A percentile compares a stretch with the other conserved stretches of the same genome.
These are phyloP conservation scores for Aphelenchoides besseyi DNA, from an alignment of 1,140 invertebrate genomes.

Conservation along the genomic window DNA sequence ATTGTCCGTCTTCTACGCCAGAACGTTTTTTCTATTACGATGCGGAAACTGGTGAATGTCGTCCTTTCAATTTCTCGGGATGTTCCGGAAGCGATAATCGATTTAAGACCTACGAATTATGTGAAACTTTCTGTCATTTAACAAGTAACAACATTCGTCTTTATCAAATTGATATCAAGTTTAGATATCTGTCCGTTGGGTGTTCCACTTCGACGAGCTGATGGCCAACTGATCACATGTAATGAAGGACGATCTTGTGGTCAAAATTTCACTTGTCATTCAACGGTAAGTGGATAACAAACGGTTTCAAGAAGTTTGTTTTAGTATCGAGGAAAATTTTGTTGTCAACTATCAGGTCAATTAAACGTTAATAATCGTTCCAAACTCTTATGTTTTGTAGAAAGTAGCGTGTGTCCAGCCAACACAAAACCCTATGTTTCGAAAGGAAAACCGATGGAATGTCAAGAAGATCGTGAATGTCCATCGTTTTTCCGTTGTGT, in stretches of 20 bases:
- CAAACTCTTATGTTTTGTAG: conserved; percentile 12
- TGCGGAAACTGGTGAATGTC: conserved; percentile 8
- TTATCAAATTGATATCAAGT: neutral
- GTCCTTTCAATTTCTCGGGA: conserved; percentile 53
- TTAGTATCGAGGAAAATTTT: conserved; percentile 11
- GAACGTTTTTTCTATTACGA: conserved; percentile 7
- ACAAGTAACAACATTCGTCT: neutral
- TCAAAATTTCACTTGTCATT: neutral
- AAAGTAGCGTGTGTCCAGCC: conserved; percentile 3
- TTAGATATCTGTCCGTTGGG: conserved; percentile 13
- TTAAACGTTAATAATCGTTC: no score
- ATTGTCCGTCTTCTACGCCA: neutral
- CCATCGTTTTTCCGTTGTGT: neutral
- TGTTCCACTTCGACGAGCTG: conserved; percentile 1
- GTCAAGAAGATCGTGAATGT: neutral
- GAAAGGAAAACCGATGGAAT: conserved; percentile 11
- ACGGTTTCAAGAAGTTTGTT: no score
- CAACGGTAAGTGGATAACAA: no score
- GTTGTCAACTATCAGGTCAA: neutral
- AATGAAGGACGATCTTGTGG: neutral
- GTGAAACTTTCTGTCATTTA: conserved; percentile 32
- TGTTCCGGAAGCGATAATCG: conserved; percentile 54
- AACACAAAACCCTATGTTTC: conserved; percentile 1
- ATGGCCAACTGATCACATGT: neutral
- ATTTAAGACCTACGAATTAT: conserved; percentile 51